These are phyloP conservation scores for Gulo gulo DNA, from an alignment of 2,113 vertebrate genomes.

Conservation along the genomic window DNA sequence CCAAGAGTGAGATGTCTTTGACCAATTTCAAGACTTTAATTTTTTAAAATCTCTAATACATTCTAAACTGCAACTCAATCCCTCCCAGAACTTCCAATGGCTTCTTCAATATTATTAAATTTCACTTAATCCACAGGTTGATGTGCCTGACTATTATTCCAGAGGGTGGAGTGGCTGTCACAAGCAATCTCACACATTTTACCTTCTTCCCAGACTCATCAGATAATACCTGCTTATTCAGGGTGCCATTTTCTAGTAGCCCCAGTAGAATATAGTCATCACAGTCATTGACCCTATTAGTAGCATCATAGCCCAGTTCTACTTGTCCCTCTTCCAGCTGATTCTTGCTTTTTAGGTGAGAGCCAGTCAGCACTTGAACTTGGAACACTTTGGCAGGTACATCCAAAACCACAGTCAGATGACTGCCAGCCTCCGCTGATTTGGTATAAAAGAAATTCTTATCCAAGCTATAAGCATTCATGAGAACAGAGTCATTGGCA, in stretches of 20 bases:
- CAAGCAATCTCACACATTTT: slow-evolving; percentile 85
- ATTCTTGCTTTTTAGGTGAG: slow-evolving; percentile 68
- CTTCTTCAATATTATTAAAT: background rate
- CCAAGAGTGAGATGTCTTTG: slow-evolving; percentile 74
- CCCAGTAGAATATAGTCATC: slow-evolving; percentile 80
- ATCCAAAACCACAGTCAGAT: slow-evolving; percentile 84
- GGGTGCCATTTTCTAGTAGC: slow-evolving; percentile 78
- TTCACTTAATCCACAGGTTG: slow-evolving; percentile 78
- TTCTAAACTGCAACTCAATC: background rate
- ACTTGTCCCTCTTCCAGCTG: slow-evolving; percentile 80
- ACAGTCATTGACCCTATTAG: slow-evolving; percentile 66
- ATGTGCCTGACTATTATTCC: slow-evolving; percentile 88
- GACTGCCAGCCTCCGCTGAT: slow-evolving; percentile 81
- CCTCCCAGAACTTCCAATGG: background rate
- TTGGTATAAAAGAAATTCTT: slow-evolving; percentile 86
- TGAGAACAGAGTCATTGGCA: slow-evolving; percentile 80
- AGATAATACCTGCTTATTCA: slow-evolving; percentile 80
- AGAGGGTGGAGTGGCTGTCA: slow-evolving; percentile 82
- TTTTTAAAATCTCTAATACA: slow-evolving; percentile 65
- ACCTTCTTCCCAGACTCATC: slow-evolving; percentile 36
- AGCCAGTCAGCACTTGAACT: slow-evolving; percentile 85
- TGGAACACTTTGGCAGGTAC: slow-evolving; percentile 73
- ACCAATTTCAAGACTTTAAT: slow-evolving; percentile 55
- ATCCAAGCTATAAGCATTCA: slow-evolving; percentile 83
- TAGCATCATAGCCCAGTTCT: slow-evolving; percentile 81